Percentiles rank a stretch among this genome's conserved stretches.
These are phyloP conservation scores for Iselma pallidipennis DNA, from an alignment of 2,888 invertebrate species.

Conservation along the genomic window DNA sequence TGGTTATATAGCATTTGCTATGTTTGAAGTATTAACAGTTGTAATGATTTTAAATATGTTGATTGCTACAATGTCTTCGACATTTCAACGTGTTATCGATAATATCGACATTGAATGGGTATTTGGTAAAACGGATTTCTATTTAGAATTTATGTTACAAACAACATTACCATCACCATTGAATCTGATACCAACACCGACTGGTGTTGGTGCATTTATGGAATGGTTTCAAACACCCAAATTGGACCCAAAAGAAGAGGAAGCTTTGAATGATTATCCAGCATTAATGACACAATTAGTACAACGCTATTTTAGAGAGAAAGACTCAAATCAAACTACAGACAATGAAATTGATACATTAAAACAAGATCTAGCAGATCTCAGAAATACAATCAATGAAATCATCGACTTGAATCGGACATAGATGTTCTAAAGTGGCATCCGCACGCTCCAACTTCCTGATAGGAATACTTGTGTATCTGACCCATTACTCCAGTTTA, in stretches of 20 bases:
- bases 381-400: slow-evolving; percentile 47
- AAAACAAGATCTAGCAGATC: slow-evolving; percentile 57
- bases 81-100: slow-evolving; percentile 70
- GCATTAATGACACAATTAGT: slow-evolving; percentile 63
- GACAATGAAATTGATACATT: slow-evolving; percentile 56
- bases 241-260: slow-evolving; percentile 40
- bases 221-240: slow-evolving; percentile 58
- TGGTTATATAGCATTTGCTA: slow-evolving; percentile 69
- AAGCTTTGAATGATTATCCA: slow-evolving; percentile 50
- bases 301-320: slow-evolving; percentile 65
- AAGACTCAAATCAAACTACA: slow-evolving; percentile 51
- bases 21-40: slow-evolving; percentile 72
- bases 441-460: no score
- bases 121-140: slow-evolving; percentile 73
- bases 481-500: no score
- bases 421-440: no score
- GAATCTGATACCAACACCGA: slow-evolving; percentile 68
- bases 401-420: no score
- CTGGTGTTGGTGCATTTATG: slow-evolving; percentile 56
- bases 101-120: slow-evolving; percentile 77
- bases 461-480: no score
- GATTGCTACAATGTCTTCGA: slow-evolving; percentile 80
- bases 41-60: slow-evolving; percentile 77
- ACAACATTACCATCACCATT: slow-evolving; percentile 72
- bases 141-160: slow-evolving; percentile 72